Base-by-base conservation (phyloP, 1,140 invertebrate species). In the Drosophila bipectinata region DNA sequence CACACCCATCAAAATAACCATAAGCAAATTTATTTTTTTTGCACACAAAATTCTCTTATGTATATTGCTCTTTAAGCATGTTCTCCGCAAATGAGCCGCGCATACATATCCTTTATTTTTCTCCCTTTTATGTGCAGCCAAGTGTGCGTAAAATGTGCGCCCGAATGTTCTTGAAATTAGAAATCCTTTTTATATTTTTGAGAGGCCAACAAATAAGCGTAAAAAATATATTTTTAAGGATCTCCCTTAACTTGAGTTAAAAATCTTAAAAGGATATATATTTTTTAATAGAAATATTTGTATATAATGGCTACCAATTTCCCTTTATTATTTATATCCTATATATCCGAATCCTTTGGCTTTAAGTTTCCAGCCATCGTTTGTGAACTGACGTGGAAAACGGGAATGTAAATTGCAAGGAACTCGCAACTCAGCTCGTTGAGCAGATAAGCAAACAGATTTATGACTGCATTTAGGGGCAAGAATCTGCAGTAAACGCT, bases 101-200 rank as follows among this genome's bases (percentile, higher is more conserved):
- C 32, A 62, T 48, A 62, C 54, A 45, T 24, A 41, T 30, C 51
- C 24, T 49, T 39, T 32, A 5, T 7, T 58, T 48, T 77, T 64
- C 21, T 51, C 5, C 56, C 54, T 80, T 81, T 81, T 87, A 85
- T 87, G 69, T 76, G 66, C 66, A 75, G 64, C 69, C 74, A 75
- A 52, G 77, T 74, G 66, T 59, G 82, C 59, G 66, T 75, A 66
- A 78, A 87, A 87, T 76, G n/a, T n/a, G n/a, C n/a, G 48, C 39
- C 61, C 58, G 64, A 76, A 88, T 77, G 67, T 73, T 82, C 78
- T 77, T 88, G 82, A 88, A 82, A 88, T 79, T 87, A 52, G 18
- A 44, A 88, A 79, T 71, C 60, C 66, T 79, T 87, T 78, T 71
- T 61, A 48, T n/a, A 34, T n/a, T 47, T 41, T 32, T 58, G 52